Evolutionary conservation across 1,140 invertebrate species (phyloP).

Genomic region (Brachionus calyciflorus): DNA sequence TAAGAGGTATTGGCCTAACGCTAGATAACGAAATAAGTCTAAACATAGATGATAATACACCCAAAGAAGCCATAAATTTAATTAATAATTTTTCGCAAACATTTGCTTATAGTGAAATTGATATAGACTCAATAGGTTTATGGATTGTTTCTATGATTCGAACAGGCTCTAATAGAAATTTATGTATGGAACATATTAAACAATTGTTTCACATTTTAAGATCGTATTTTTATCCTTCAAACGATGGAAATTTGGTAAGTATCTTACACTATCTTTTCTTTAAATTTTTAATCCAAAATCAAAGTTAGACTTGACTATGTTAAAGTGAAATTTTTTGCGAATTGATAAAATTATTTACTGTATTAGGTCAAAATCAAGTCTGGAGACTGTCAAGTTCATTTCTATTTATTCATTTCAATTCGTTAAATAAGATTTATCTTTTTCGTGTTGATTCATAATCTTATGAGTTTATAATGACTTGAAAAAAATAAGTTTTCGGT

Average conservation of each 20-base stretch:
- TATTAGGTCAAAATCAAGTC: too few relatives aligned
- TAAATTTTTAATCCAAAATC: neutral
- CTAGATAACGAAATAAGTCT: neutral
- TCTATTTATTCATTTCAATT: too few relatives aligned
- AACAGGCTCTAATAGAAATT: conserved; percentile 57
- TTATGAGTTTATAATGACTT: too few relatives aligned
- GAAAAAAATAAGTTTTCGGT: too few relatives aligned
- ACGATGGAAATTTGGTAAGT: conserved; percentile 64
- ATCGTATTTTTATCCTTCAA: conserved; percentile 85
- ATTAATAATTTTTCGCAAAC: conserved; percentile 44
- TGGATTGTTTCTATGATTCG: conserved; percentile 70
- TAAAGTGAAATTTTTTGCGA: neutral
- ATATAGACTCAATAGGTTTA: conserved; percentile 65
- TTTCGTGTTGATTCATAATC: too few relatives aligned
- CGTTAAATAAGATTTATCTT: too few relatives aligned
- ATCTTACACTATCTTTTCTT: neutral
- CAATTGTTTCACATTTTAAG: conserved; percentile 78
- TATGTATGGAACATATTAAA: conserved; percentile 71
- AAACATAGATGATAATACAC: conserved; percentile 35
- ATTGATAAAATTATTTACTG: too few relatives aligned
- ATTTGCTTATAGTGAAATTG: conserved; percentile 50
- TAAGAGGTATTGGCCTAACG: conserved; percentile 3
- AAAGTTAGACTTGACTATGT: neutral
- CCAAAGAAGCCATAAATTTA: conserved; percentile 12
- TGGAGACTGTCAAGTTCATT: too few relatives aligned